phyloP scores from a whole-genome alignment of 92 coral and sea anemone species.

The Siderastrea radians region DNA sequence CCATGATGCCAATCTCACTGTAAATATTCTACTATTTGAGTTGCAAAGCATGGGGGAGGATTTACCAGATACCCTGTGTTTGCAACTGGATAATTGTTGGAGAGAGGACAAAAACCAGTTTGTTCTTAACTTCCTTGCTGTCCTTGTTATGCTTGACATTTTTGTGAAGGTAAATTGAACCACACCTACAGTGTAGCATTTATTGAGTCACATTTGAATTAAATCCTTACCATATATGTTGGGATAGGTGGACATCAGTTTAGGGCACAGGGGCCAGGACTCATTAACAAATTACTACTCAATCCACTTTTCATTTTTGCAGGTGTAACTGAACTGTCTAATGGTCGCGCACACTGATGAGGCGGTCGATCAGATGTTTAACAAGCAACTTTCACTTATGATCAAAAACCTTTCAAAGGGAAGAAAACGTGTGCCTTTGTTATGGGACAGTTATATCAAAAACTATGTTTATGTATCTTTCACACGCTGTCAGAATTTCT shows the following conservation, averaged over 20 bases:
- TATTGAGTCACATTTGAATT: neutral
- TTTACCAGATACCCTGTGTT: constrained; percentile 64
- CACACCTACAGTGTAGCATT: neutral
- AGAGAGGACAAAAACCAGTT: too few species aligned
- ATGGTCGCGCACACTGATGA: constrained; percentile 84
- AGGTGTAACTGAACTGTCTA: constrained; percentile 73
- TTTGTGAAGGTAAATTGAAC: constrained; percentile 62
- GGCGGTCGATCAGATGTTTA: constrained; percentile 74
- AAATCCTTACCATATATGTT: neutral
- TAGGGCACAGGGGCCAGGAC: neutral
- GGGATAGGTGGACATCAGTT: neutral
- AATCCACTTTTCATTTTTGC: constrained; percentile 3
- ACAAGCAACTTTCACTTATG: constrained; percentile 18
- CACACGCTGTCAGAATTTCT: constrained; percentile 6
- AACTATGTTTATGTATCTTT: neutral
- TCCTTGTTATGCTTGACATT: constrained; percentile 64
- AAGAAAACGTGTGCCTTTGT: too few species aligned
- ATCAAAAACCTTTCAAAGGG: too few species aligned
- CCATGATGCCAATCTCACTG: constrained; percentile 72
- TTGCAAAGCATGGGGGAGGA: constrained; percentile 65
- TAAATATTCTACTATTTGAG: constrained; percentile 65
- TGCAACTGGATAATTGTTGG: too few species aligned
- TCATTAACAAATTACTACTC: neutral
- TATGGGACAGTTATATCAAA: too few species aligned
- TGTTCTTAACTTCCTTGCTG: constrained; percentile 49